Base-by-base conservation (phyloP, 2,797 vertebrate species). In the Chrysocyon brachyurus region DNA sequence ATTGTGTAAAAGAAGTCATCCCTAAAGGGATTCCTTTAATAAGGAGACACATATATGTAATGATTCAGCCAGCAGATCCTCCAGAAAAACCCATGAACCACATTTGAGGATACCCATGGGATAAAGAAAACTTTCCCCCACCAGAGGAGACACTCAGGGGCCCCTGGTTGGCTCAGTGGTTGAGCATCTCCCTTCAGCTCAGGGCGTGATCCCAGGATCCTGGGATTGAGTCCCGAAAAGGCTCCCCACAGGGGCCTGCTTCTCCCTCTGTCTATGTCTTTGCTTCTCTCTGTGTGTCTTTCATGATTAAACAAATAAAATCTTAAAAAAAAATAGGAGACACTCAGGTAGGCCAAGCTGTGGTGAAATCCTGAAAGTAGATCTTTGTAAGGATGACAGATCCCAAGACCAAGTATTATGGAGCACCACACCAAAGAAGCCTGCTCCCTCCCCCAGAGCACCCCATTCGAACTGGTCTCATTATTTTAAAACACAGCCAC, bases 401-500 rank as follows among this genome's bases (percentile, higher is more conserved):
- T 26, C 19, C 79, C 49, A 82, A 77, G 61, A 28, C 72, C 79
- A 91, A 77, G 90, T 33, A 26, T 61, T 92, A 90, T 5, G 22
- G 88, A 96, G 57, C 78, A 93, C 17, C 1, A 11, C 87, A 96
- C 15, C 1, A 11, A 56, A 73, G 33, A 87, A 89, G 26, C 40
- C 82, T 59, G 52, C 17, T 63, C 16, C 75, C 79, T 89, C 84
- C 75, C 82, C 82, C 94, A 91, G 90, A 96, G 87, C 82, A 89
- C 72, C 40, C 73, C 16, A 77, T 92, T 75, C 86, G 87, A 49
- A n/a, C 40, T 21, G 0, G 28, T 52, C 31, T 95, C 96, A 96
- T 98, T 97, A 95, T 96, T 98, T 98, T 97, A 96, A 96, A 98
- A 85, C 59, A 90, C 57, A 94, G 68, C 17, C 59, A 49, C 40